Base-by-base conservation (phyloP, 2,888 invertebrate genomes). In the Eucera pruinosa region DNA sequence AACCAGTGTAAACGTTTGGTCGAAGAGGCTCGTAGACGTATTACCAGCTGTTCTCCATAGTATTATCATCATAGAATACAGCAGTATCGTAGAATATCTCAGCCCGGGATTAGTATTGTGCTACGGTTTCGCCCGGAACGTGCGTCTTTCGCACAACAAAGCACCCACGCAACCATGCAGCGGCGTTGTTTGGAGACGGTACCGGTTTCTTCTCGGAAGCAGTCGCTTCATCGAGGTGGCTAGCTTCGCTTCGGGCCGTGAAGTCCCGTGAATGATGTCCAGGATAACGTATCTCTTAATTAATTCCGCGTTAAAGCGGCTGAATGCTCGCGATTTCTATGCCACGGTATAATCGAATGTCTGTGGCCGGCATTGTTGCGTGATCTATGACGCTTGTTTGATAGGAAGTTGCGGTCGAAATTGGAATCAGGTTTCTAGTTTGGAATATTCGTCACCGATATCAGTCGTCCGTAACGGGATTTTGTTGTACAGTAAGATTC, bases 1-100 rank as follows among this genome's bases (percentile, higher is more conserved):
- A 85, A 85, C 86, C 84, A 84, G 87, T 89, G 90, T 90, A 89
- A 89, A 89, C 87, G 90, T 85, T 60, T 25, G 69, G 33, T 80
- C 80, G 82, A 82, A 84, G 84, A 80, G 82, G 66, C 75, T 80
- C 82, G 84, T n/a, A n/a, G n/a, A 85, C 82, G 84, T 85, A 86
- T 87, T 84, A 81, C 80, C 18, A 69, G 61, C 45, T 76, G 72
- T 58, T 65, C 30, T 65, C n/a, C n/a, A n/a, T n/a, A n/a, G n/a
- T n/a, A n/a, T n/a, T n/a, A n/a, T n/a, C n/a, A n/a, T n/a, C n/a
- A n/a, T n/a, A n/a, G n/a, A n/a, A n/a, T n/a, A n/a, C n/a, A n/a
- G n/a, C n/a, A n/a, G 72, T 54, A 74, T 36, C 3, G 13, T 27
- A 27, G 23, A 79, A 80, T 78, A 48, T 66, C 67, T 54, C 50